A percentile compares a stretch with the other conserved stretches of the same genome.
Evolutionary conservation across 2,797 vertebrate genomes (phyloP).

Genomic region (Tympanoctomys barrerae): DNA sequence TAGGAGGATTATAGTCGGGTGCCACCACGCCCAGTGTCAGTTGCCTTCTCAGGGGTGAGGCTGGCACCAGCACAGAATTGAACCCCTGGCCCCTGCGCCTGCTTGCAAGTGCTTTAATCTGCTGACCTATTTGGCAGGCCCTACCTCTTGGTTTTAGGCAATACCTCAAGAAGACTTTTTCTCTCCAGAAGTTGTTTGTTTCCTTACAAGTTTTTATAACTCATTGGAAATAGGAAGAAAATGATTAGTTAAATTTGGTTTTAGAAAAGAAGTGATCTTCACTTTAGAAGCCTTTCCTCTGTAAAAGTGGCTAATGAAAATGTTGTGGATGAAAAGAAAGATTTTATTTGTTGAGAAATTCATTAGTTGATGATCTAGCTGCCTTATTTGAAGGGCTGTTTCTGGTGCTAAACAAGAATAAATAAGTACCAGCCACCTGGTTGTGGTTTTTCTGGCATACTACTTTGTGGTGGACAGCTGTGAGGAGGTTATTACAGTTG

Average conservation of each 20-base stretch:
- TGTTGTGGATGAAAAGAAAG: slow-evolving; percentile 5
- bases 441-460: slow-evolving; percentile 76
- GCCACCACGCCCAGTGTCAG: too few species aligned
- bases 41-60: neutral
- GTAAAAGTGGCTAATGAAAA: slow-evolving; percentile 50
- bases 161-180: slow-evolving; percentile 32
- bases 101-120: too few species aligned
- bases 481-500: slow-evolving; percentile 74
- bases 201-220: slow-evolving; percentile 54
- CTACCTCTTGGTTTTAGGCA: slow-evolving; percentile 32
- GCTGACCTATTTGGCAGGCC: too few species aligned
- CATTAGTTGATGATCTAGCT: slow-evolving; percentile 57
- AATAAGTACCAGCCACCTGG: slow-evolving; percentile 67
- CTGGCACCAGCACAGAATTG: too few species aligned
- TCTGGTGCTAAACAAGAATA: slow-evolving; percentile 56
- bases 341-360: slow-evolving; percentile 43
- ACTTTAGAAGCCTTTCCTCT: slow-evolving; percentile 56
- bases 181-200: slow-evolving; percentile 53
- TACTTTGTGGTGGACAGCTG: slow-evolving; percentile 69
- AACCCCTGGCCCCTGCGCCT: too few species aligned
- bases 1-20: too few species aligned
- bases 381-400: slow-evolving; percentile 56
- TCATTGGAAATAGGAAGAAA: slow-evolving; percentile 36
- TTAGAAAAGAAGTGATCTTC: neutral
- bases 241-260: slow-evolving; percentile 23